Evolutionary conservation across 2,113 vertebrate genomes (phyloP).

Genomic region (Xiphophorus couchianus): DNA sequence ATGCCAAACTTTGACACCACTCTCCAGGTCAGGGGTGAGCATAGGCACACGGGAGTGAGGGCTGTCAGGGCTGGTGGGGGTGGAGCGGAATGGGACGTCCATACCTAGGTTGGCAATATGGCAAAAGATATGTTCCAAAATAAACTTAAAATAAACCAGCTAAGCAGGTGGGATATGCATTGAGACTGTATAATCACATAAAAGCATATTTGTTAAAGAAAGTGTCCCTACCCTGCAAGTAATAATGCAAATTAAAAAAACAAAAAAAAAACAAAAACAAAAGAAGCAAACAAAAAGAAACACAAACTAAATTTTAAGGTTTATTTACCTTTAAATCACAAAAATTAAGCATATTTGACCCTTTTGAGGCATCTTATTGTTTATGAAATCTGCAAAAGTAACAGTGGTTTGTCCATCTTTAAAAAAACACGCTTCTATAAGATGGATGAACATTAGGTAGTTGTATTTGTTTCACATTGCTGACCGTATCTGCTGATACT

Average conservation of each 20-base stretch:
- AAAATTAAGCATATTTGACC: neutral
- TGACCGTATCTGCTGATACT: constrained; percentile 94
- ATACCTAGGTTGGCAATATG: constrained; percentile 9
- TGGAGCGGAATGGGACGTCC: constrained; percentile 92
- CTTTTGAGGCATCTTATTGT: neutral
- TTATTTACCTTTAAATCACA: neutral
- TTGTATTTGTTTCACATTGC: constrained; percentile 28
- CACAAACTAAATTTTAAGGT: neutral
- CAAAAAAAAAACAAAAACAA: neutral
- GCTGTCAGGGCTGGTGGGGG: constrained; percentile 91
- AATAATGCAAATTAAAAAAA: neutral
- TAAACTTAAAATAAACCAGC: neutral
- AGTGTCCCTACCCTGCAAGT: neutral
- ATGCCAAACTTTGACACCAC: constrained; percentile 94
- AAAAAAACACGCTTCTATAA: neutral
- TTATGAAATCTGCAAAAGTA: neutral
- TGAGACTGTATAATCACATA: constrained; percentile 39
- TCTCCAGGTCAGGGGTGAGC: constrained; percentile 95
- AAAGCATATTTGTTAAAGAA: constrained; percentile 19
- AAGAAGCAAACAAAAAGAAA: neutral
- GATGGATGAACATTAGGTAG: constrained; percentile 19
- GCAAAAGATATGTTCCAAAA: constrained; percentile 2
- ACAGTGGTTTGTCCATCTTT: neutral
- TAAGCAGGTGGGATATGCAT: constrained; percentile 14
- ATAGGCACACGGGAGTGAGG: constrained; percentile 93